Base-by-base conservation (phyloP, 2,113 vertebrate genomes). In the Megaptera novaeangliae region DNA sequence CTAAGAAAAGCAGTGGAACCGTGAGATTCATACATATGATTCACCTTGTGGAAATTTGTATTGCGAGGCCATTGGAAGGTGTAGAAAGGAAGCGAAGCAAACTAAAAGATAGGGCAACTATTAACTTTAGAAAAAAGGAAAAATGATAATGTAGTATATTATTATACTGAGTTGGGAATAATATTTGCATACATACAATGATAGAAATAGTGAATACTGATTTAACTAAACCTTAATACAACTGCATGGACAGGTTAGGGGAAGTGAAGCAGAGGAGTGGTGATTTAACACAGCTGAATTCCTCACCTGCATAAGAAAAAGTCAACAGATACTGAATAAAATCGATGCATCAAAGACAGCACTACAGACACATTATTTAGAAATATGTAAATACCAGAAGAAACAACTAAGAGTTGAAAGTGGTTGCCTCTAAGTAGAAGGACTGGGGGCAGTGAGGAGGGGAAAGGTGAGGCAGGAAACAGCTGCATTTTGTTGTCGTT, bases 61-160 rank as follows among this genome's bases (percentile, higher is more conserved):
- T n/a, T 52, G 20, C 3, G 11, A 93, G 25, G 69, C 25, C 31
- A 74, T 0, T 92, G 17, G 72, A 77, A 97, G 13, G 64, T 57
- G 23, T 18, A 61, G 82, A 71, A 92, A 94, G 25, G 69, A 96
- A 84, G 31, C 34, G 64, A 92, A 52, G 12, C 63, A 93, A 80
- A 89, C n/a, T 9, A 90, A 95, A 96, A 92, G 71, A 81, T 0
- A 77, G 61, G n/a, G 46, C 15, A 74, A 87, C 29, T 78, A 34
- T 83, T 92, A 93, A 66, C 44, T 97, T 92, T 34, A 68, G 29
- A 61, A 44, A 88, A 93, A 81, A 89, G 25, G 68, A 46, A 94
- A 96, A 75, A 83, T 44, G 14, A 72, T 71, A 87, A 69, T 66
- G 69, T 44, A 39, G 55, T 63, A 78, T 64, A 49, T 7, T 81